These are phyloP conservation scores for Eurois occulta DNA, from an alignment of 2,888 invertebrate species.

Conservation along the genomic window DNA sequence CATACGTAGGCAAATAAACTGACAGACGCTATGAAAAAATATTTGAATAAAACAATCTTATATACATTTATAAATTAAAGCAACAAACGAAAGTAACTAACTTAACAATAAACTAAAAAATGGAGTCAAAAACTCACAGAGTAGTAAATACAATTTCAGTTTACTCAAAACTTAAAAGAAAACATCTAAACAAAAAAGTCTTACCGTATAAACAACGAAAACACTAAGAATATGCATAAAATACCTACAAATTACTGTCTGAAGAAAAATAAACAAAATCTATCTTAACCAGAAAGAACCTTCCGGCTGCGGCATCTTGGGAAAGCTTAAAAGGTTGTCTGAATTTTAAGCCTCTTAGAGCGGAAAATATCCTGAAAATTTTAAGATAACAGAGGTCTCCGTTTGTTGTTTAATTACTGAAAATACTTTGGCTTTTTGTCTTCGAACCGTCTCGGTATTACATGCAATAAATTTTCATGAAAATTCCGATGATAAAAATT, in stretches of 20 bases:
- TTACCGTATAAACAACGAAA: not conserved
- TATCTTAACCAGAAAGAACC: conserved; percentile 28
- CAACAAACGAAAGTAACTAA: no score
- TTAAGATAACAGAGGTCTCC: conserved; percentile 35
- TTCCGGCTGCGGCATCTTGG: conserved; percentile 32
- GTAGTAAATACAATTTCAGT: not conserved
- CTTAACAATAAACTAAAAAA: no score
- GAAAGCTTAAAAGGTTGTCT: conserved; percentile 51
- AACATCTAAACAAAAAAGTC: not conserved
- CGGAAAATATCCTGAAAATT: conserved; percentile 48
- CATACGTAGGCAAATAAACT: not conserved
- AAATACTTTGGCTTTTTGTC: conserved; percentile 47
- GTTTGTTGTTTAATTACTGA: conserved; percentile 49
- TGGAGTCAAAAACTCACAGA: no score
- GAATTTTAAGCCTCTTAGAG: conserved; percentile 44
- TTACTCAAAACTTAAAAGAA: not conserved
- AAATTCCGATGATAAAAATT: conserved; percentile 24
- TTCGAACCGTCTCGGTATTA: conserved; percentile 10
- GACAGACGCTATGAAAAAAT: no score
- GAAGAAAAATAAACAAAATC: conserved; percentile 50
- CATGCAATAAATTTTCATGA: conserved; percentile 31
- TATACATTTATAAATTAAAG: no score
- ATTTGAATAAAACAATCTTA: no score
- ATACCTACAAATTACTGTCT: conserved; percentile 19
- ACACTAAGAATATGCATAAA: conserved; percentile 8